Evolutionary conservation across 2,113 vertebrate genomes (phyloP).

Genomic region (Micromys minutus): DNA sequence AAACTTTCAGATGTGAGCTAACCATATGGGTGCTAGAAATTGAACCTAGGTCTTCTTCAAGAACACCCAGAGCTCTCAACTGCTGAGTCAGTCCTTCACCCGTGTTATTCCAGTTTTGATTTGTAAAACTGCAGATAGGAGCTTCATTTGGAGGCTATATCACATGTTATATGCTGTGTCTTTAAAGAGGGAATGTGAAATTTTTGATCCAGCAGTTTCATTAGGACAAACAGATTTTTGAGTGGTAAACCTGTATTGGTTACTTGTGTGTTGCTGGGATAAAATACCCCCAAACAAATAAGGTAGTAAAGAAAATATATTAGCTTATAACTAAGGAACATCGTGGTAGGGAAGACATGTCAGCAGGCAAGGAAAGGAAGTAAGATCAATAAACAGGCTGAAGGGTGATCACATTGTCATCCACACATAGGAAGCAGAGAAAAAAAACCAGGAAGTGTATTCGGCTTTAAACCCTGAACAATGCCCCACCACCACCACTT

Average conservation of each 20-base stretch:
- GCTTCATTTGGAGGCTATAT: not conserved
- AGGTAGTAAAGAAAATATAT: not conserved
- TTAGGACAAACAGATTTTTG: not conserved
- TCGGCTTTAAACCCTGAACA: not conserved
- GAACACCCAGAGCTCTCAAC: not conserved
- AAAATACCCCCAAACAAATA: not conserved
- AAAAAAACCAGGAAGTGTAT: not conserved
- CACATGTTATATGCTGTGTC: not conserved
- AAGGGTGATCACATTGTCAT: not conserved
- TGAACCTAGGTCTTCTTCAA: not conserved
- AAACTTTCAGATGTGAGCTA: not conserved
- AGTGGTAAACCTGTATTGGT: not conserved
- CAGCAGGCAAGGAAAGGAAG: not conserved
- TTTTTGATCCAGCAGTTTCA: not conserved
- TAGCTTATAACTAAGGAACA: not conserved
- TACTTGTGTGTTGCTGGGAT: not conserved
- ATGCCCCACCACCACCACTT: rapidly evolving
- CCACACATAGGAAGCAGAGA: not conserved
- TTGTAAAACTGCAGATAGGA: not conserved
- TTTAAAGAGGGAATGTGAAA: not conserved
- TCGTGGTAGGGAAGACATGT: not conserved
- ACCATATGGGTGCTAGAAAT: not conserved
- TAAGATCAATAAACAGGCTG: not conserved
- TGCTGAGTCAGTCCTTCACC: not conserved
- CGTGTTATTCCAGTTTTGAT: not conserved